phyloP scores from a whole-genome alignment of 2,113 vertebrate genomes.

The Scatophagus argus region DNA sequence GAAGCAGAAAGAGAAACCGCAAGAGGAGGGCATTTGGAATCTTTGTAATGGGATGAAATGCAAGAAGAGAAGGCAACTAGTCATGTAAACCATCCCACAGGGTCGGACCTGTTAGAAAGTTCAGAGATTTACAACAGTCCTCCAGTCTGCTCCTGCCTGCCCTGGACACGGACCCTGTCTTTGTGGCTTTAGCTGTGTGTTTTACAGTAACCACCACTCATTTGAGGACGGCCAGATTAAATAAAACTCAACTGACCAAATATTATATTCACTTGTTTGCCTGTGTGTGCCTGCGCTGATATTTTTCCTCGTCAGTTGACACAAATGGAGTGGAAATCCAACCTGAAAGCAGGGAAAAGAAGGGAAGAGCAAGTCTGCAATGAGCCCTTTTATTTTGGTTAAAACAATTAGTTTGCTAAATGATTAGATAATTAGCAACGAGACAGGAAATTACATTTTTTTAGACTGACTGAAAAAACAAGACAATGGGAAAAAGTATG shows the following conservation, averaged over 20 bases:
- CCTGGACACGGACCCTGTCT: constrained; percentile 14
- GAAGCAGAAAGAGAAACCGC: constrained; percentile 67
- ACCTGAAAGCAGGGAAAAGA: not conserved
- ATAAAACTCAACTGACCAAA: constrained; percentile 32
- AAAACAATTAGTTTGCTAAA: not conserved
- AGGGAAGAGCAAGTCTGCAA: not conserved
- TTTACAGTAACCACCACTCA: constrained; percentile 41
- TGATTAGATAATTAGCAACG: not conserved
- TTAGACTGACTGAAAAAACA: no score
- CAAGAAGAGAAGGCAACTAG: constrained; percentile 62
- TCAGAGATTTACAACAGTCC: constrained; percentile 72
- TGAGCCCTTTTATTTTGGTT: not conserved
- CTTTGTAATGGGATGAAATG: constrained; percentile 69
- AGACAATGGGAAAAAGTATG: no score
- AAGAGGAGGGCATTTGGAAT: constrained; percentile 53
- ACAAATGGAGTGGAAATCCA: constrained; percentile 1
- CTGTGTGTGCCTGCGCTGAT: not conserved
- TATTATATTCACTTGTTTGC: constrained; percentile 16
- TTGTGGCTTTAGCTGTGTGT: constrained; percentile 35
- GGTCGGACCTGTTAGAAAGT: constrained; percentile 56
- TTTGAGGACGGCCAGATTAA: constrained; percentile 31
- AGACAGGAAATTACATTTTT: not conserved
- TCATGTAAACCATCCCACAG: constrained; percentile 75
- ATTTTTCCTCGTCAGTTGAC: not conserved
- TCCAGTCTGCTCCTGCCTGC: constrained; percentile 44